Evolutionary conservation across 2,113 vertebrate genomes (phyloP).

Genomic region (Poecile atricapillus): DNA sequence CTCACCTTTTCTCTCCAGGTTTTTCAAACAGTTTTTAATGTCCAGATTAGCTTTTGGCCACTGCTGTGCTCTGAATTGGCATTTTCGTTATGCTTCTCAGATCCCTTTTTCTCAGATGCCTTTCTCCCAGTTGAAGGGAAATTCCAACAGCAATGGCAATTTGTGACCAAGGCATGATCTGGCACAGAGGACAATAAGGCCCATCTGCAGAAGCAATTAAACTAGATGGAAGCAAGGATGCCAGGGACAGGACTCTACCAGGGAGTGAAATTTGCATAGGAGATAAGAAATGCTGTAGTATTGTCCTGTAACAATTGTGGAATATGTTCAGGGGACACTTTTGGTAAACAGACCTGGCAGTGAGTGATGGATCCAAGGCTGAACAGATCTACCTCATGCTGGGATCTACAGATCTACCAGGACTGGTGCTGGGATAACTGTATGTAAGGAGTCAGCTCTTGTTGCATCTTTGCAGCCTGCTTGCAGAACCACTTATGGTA

Average conservation of each 20-base stretch:
- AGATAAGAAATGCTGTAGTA: neutral
- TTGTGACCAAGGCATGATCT: neutral
- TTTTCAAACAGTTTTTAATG: neutral
- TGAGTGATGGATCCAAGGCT: neutral
- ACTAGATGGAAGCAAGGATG: neutral
- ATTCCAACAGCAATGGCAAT: neutral
- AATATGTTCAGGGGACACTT: neutral
- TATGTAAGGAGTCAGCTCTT: neutral
- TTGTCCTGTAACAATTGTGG: neutral
- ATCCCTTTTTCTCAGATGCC: neutral
- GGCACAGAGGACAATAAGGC: neutral
- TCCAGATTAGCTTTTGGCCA: neutral
- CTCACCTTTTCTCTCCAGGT: neutral
- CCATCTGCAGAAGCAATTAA: neutral
- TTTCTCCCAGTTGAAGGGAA: neutral
- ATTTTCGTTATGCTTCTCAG: neutral
- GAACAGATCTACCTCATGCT: neutral
- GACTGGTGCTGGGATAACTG: neutral
- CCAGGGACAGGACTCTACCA: neutral
- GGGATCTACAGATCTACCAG: too few relatives aligned
- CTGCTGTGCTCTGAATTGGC: neutral
- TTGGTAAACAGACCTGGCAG: neutral
- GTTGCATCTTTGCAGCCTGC: neutral
- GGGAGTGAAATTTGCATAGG: neutral
- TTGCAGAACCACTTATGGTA: neutral